Percentiles rank a stretch among this genome's conserved stretches.
These are phyloP conservation scores for Oceanodroma leucorhoa DNA, from an alignment of 2,797 vertebrate genomes.

Conservation along the genomic window DNA sequence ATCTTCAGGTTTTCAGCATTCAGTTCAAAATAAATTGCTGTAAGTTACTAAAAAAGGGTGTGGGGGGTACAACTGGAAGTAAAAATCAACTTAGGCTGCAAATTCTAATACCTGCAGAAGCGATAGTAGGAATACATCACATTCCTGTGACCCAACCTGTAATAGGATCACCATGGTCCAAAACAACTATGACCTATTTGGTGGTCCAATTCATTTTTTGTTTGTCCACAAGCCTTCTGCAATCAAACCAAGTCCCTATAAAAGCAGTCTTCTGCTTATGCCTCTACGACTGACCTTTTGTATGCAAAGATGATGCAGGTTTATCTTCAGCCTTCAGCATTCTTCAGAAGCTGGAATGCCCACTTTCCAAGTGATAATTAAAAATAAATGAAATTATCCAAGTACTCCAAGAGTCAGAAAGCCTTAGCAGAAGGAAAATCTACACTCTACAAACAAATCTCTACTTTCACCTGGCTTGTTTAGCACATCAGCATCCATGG, in stretches of 20 bases:
- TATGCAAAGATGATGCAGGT: background rate
- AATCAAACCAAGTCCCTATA: background rate
- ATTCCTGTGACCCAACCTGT: background rate
- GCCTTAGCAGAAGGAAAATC: background rate
- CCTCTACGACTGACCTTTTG: background rate
- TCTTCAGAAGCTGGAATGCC: background rate
- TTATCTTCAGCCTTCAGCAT: background rate
- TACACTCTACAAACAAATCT: background rate
- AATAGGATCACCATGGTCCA: accelerated
- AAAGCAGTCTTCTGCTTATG: background rate
- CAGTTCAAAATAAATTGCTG: background rate
- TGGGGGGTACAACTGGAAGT: background rate
- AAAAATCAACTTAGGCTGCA: background rate
- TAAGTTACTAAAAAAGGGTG: background rate
- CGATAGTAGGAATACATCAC: background rate
- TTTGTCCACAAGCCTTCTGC: background rate
- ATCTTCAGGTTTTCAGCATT: background rate
- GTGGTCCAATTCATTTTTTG: background rate
- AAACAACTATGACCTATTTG: background rate
- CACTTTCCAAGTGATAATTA: background rate
- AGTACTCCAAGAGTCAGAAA: background rate
- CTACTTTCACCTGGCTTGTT: background rate
- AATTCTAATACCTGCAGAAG: background rate
- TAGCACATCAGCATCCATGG: accelerated
- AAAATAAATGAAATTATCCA: background rate